phyloP scores from a whole-genome alignment of 1,140 invertebrate species.

The Dufourea novaeangliae region DNA sequence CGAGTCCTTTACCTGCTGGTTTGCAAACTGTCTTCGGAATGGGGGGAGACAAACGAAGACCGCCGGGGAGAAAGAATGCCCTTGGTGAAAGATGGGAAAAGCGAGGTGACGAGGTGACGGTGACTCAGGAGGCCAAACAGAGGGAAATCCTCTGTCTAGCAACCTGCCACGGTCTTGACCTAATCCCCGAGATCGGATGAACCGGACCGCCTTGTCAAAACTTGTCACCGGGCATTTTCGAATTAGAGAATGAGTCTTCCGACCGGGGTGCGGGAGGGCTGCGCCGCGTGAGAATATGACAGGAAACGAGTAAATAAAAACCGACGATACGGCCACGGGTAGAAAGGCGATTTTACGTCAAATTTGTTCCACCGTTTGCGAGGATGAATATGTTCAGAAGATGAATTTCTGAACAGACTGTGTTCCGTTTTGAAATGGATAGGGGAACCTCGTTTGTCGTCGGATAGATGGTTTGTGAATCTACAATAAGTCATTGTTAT shows the following conservation, averaged over 20 bases:
- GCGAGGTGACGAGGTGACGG: slow-evolving; percentile 40
- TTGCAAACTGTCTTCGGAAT: slow-evolving; percentile 40
- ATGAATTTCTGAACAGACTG: too few species aligned
- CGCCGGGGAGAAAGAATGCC: too few species aligned
- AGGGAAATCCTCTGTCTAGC: slow-evolving; percentile 5
- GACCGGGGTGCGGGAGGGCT: not conserved
- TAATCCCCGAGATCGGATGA: slow-evolving; percentile 51
- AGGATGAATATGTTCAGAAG: too few species aligned
- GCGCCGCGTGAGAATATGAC: not conserved
- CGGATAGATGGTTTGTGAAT: too few species aligned
- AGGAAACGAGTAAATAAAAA: not conserved
- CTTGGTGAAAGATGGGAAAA: not conserved
- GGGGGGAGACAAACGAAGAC: not conserved
- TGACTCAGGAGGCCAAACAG: slow-evolving; percentile 33
- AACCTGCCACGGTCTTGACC: slow-evolving; percentile 41
- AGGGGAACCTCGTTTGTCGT: too few species aligned
- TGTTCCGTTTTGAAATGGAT: too few species aligned
- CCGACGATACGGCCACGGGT: not conserved
- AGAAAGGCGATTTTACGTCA: not conserved
- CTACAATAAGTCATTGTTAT: too few species aligned
- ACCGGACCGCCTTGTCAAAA: slow-evolving; percentile 50
- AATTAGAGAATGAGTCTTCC: slow-evolving; percentile 3
- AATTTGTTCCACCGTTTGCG: not conserved
- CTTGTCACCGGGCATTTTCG: slow-evolving; percentile 41
- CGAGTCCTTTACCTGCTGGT: slow-evolving; percentile 7